Evolutionary conservation across 1,140 invertebrate genomes (phyloP), one percentile per base, ranked within the genome.

Genomic region (Bombus superbus): DNA sequence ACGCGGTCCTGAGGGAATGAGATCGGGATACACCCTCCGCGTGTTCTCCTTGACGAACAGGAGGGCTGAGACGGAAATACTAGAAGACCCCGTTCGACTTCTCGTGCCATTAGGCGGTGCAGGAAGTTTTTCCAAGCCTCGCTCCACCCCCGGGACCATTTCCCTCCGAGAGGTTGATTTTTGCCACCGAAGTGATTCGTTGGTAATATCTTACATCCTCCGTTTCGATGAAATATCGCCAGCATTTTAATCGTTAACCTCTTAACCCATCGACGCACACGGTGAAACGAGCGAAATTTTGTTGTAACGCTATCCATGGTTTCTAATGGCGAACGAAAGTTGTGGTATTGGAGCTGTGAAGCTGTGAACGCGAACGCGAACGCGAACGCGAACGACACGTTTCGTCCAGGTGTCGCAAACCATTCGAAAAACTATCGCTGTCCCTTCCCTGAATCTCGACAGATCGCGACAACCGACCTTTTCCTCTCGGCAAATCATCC

Each of bases 1-100:
- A 59, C 76, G 35, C 10, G 18, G 11, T 62, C 44, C 53, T 53
- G 3, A 62, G 38, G 71, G 80, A 53, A n/a, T 13, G 38, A 28
- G 68, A 28, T 10, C 44, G 32, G 69, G 80, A 73, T 74, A 74
- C 69, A 71, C 53, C 71, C 47, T 73, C 38, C 28, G 28, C 53
- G 80, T 71, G 69, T 73, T 74, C 40, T 42, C 6, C 69, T 13
- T n/a, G 28, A 42, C 28, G 66, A 69, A 38, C 66, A 4, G 28
- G 18, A 74, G 53, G 74, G 74, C 15, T 57, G 35, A 40, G 15
- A 59, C 25, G 53, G 35, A 76, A 76, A 59, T 53, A 32, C 11
- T 13, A 53, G 10, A 25, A 35, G 32, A 53, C 44, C 44, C 22
- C 32, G 32, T 22, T 38, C 73, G 44, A 80, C 59, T 80, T 62